Conservation (phyloP, 2,113 vertebrate genomes). For the Rhineura floridana region DNA sequence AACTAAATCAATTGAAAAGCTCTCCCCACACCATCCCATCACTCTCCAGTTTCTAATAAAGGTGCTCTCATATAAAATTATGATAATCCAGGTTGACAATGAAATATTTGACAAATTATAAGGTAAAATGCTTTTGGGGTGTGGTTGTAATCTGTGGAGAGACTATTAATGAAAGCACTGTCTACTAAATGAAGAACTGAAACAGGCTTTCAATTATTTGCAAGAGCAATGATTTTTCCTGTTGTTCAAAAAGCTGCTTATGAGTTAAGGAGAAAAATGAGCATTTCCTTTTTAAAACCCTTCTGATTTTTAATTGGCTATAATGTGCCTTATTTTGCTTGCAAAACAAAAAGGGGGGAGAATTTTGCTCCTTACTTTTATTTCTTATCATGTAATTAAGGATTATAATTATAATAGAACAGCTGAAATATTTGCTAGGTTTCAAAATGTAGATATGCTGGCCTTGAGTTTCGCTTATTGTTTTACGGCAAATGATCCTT, state of each 20-base stretch:
- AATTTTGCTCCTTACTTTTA: not conserved
- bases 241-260: not conserved
- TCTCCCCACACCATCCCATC: too few relatives aligned
- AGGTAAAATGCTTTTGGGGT: slow-evolving; percentile 24
- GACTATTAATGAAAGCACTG: slow-evolving; percentile 24
- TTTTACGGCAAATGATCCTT: not conserved
- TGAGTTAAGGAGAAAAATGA: not conserved
- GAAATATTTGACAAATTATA: slow-evolving; percentile 17
- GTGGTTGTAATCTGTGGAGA: slow-evolving; percentile 6
- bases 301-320: slow-evolving; percentile 36
- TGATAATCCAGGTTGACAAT: slow-evolving; percentile 37
- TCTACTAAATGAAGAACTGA: slow-evolving; percentile 29
- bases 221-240: slow-evolving; percentile 10
- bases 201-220: slow-evolving; percentile 25
- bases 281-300: slow-evolving; percentile 24
- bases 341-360: not conserved
- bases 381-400: slow-evolving; percentile 16
- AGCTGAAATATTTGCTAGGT: not conserved
- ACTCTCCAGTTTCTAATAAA: not conserved
- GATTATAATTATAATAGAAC: slow-evolving; percentile 20
- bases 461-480: not conserved
- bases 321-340: slow-evolving; percentile 11
- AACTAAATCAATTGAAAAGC: slow-evolving; percentile 44
- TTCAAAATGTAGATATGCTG: not conserved
- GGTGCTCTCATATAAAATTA: slow-evolving; percentile 34